phyloP scores from a whole-genome alignment of 64 coral and sea anemone genomes.

The Orbicella faveolata region DNA sequence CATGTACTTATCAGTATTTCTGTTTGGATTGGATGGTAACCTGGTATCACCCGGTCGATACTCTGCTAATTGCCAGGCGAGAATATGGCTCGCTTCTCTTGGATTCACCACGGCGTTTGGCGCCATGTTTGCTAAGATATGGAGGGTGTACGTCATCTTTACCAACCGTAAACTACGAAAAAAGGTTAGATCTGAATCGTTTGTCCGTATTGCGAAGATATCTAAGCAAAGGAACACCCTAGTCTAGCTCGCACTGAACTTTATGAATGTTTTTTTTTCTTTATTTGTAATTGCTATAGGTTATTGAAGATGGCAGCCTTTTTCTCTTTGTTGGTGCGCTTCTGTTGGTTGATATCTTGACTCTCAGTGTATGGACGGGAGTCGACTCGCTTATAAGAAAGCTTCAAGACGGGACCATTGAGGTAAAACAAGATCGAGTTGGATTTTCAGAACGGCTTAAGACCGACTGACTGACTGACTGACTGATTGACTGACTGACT shows the following conservation, averaged over 20 bases:
- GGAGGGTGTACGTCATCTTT: constrained; percentile 75
- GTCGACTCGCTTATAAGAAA: constrained; percentile 55
- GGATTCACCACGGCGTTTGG: constrained; percentile 61
- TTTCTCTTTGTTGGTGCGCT: constrained; percentile 61
- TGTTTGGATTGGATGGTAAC: constrained; percentile 75
- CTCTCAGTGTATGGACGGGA: constrained; percentile 72
- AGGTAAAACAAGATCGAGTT: constrained; percentile 12
- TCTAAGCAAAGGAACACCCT: not conserved
- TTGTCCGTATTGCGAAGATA: not conserved
- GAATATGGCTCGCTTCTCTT: constrained; percentile 63
- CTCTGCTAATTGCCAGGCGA: constrained; percentile 57
- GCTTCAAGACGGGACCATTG: constrained; percentile 58
- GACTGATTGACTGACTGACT: not conserved
- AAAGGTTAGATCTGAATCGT: constrained; percentile 24
- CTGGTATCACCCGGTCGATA: constrained; percentile 48
- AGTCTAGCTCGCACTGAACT: no score
- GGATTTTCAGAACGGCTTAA: no score
- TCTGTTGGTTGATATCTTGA: constrained; percentile 45
- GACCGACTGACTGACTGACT: no score
- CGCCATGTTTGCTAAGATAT: constrained; percentile 76
- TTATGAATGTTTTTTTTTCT: no score
- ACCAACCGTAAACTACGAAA: constrained; percentile 67
- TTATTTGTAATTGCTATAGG: not conserved
- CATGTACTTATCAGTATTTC: constrained; percentile 74
- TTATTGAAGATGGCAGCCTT: constrained; percentile 70